phyloP scores from a whole-genome alignment of 2,888 invertebrate species.

The Phlogophora meticulosa region DNA sequence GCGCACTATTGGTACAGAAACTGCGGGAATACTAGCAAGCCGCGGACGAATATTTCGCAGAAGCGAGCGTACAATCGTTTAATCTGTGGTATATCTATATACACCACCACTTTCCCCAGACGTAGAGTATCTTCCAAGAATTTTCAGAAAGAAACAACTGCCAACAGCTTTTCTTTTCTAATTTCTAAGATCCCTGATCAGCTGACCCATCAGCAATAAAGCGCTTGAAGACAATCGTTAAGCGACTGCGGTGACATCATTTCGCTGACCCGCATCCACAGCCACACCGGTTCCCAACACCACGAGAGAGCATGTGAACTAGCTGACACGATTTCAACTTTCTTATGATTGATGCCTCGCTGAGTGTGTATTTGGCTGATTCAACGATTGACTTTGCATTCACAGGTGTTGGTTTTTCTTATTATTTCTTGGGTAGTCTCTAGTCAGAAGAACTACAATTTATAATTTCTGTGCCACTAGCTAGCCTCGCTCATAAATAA shows the following conservation, averaged over 20 bases:
- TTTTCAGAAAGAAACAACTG: background rate
- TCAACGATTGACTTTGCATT: constrained; percentile 17
- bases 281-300: constrained; percentile 64
- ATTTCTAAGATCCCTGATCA: background rate
- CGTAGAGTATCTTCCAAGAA: too few species aligned
- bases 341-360: constrained; percentile 72
- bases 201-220: constrained; percentile 25
- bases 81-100: background rate
- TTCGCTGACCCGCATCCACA: constrained; percentile 57
- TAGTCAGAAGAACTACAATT: too few species aligned
- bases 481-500: too few species aligned
- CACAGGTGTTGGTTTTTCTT: constrained; percentile 10
- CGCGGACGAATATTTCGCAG: too few species aligned
- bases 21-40: too few species aligned
- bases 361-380: constrained; percentile 20
- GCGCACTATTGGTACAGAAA: too few species aligned
- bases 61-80: too few species aligned
- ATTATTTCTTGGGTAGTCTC: background rate
- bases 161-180: background rate
- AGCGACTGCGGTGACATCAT: constrained; percentile 42
- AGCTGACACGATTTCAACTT: constrained; percentile 77
- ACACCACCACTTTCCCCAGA: background rate
- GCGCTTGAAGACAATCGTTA: constrained; percentile 31
- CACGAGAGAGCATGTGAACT: constrained; percentile 63
- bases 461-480: background rate